Evolutionary conservation across 2,113 vertebrate species (phyloP).

Genomic region (Odocoileus virginianus): DNA sequence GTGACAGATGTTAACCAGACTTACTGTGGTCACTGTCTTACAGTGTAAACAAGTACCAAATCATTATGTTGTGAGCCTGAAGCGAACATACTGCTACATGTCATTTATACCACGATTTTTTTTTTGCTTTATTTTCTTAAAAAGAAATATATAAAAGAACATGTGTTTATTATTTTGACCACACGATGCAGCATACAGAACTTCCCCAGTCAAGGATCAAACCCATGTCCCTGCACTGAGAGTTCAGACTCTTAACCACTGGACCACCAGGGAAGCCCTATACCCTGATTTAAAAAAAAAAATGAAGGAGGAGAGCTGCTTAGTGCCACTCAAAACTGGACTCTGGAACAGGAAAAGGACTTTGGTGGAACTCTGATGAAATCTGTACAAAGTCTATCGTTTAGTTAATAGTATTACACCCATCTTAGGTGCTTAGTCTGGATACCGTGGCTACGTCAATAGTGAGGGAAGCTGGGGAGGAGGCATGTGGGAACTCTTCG

Average conservation of each 20-base stretch:
- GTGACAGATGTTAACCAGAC: not conserved
- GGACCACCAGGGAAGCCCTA: not conserved
- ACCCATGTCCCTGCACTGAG: not conserved
- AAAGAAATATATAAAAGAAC: not conserved
- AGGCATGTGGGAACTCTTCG: not conserved
- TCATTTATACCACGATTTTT: not conserved
- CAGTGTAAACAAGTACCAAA: not conserved
- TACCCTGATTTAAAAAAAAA: not conserved
- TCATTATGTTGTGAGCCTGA: not conserved
- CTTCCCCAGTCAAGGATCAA: not conserved
- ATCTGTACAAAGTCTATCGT: not conserved
- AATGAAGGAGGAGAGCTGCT: not conserved
- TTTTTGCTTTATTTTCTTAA: not conserved
- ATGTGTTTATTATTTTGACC: not conserved
- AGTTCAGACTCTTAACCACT: not conserved
- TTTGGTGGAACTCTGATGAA: not conserved
- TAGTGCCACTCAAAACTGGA: rapidly evolving
- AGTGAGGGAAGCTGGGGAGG: not conserved
- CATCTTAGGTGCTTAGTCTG: not conserved
- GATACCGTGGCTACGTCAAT: not conserved
- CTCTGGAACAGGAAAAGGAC: not conserved
- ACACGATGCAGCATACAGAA: rapidly evolving
- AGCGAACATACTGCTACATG: not conserved
- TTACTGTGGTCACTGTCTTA: not conserved
- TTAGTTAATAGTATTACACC: not conserved